These are phyloP conservation scores for Anthoptus insignis DNA, from an alignment of 2,888 invertebrate genomes.

Conservation along the genomic window DNA sequence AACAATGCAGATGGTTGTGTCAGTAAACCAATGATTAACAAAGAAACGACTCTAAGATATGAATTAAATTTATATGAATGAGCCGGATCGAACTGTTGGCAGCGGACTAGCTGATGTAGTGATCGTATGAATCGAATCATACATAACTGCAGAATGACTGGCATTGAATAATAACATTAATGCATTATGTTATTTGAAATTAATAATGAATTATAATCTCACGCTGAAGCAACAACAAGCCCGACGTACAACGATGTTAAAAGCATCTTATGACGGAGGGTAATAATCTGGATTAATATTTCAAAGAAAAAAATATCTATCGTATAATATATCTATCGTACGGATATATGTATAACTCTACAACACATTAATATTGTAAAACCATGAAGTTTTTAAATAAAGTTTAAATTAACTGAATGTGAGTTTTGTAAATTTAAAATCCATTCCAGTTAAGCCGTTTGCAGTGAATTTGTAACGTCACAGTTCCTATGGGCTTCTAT, in stretches of 20 bases:
- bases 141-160: background rate
- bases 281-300: no score
- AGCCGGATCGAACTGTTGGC: slow-evolving; percentile 55
- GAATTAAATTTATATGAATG: slow-evolving; percentile 39
- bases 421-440: slow-evolving; percentile 6
- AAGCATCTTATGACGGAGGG: no score
- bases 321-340: no score
- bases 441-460: slow-evolving; percentile 20
- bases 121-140: slow-evolving; percentile 7
- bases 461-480: slow-evolving; percentile 23
- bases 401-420: background rate
- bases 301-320: no score
- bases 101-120: slow-evolving; percentile 52
- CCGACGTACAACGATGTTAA: no score
- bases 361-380: no score
- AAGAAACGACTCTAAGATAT: background rate
- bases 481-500: slow-evolving; percentile 31
- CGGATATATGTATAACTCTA: no score
- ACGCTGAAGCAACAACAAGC: no score
- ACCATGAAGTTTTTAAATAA: no score
- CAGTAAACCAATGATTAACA: background rate
- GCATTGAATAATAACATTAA: background rate
- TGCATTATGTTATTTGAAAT: no score
- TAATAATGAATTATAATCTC: no score
- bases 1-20: background rate